A percentile compares a stretch with the other conserved stretches of the same genome.
phyloP scores from a whole-genome alignment of 2,797 vertebrate species.

The Sebastes taczanowskii region DNA sequence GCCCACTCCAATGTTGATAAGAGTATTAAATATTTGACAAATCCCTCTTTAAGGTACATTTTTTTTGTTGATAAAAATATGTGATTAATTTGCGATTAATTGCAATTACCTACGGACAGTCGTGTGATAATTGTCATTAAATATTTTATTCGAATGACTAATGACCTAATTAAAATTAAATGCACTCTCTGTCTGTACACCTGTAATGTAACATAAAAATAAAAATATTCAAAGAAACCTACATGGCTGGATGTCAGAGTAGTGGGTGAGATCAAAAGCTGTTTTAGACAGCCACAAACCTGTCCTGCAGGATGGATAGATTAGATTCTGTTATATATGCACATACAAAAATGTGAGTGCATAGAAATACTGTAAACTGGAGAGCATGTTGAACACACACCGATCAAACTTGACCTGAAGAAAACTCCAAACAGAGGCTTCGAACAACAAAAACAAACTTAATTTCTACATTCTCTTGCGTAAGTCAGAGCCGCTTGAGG shows the following conservation, averaged over 20 bases:
- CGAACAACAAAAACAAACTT: slow-evolving; percentile 31
- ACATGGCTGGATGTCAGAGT: slow-evolving; percentile 1
- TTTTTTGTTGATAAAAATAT: too few species aligned
- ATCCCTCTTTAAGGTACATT: too few species aligned
- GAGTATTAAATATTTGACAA: too few species aligned
- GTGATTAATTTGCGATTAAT: too few species aligned
- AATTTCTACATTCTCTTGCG: neutral
- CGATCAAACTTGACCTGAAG: neutral
- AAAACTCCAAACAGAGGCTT: neutral
- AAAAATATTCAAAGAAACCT: slow-evolving; percentile 17
- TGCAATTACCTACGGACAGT: too few species aligned
- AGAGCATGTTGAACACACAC: neutral
- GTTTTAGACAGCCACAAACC: slow-evolving; percentile 25
- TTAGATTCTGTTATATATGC: neutral
- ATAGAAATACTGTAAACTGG: neutral
- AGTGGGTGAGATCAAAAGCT: slow-evolving; percentile 6
- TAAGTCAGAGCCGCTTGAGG: slow-evolving; percentile 31
- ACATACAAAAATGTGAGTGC: too few species aligned
- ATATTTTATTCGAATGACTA: too few species aligned
- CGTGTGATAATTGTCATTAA: too few species aligned
- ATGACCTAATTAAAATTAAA: slow-evolving; percentile 5
- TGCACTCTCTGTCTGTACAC: neutral
- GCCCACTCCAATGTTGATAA: too few species aligned
- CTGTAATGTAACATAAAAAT: slow-evolving; percentile 7
- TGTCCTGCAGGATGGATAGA: neutral